Base-by-base conservation (phyloP, 2,113 vertebrate species). In the Hyperoodon ampullatus region DNA sequence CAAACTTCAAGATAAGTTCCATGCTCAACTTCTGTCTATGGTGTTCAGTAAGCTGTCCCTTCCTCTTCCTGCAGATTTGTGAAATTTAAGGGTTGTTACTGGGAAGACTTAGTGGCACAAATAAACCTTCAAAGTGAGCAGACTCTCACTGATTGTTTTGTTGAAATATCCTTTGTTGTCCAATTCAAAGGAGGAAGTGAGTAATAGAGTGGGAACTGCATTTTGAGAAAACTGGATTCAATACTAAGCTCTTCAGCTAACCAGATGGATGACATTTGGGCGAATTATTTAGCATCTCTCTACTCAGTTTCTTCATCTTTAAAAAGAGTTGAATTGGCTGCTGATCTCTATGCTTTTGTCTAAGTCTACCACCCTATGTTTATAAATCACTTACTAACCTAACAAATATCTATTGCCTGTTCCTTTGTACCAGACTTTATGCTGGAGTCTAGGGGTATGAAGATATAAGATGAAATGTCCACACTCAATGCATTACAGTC, bases 1-100 rank as follows among this genome's bases (percentile, higher is more conserved):
- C 1, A 30, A 68, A 39, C 50, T 96, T 97, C 92, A 95, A 93
- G 88, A 85, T 94, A 95, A 84, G 84, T 94, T 78, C 84, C 92
- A 82, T 78, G 93, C 88, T 97, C 68, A 44, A 50, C 95, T 77
- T 94, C 94, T 95, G 89, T 77, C 95, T 97, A 71, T 96, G 97
- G 85, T 93, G 97, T 96, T 97, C 94, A 55, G 35, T 53, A 91
- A 96, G 68, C 47, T 95, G 61, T 71, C 77, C 87, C 90, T 96
- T 96, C 94, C 90, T 95, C 96, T 98, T 96, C 92, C 55, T 74
- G 89, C 35, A 80, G 91, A 93, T 72, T 26, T 65, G 8, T 26
- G 42, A 82, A 90, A 58, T 88, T 68, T 60, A 95, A 71, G 18
- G 12, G 50, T 75, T 95, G 39, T 77, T 88, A 77, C 65, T 66